Conservation (phyloP, 1,140 invertebrate genomes). For the Aleiodes sp. region DNA sequence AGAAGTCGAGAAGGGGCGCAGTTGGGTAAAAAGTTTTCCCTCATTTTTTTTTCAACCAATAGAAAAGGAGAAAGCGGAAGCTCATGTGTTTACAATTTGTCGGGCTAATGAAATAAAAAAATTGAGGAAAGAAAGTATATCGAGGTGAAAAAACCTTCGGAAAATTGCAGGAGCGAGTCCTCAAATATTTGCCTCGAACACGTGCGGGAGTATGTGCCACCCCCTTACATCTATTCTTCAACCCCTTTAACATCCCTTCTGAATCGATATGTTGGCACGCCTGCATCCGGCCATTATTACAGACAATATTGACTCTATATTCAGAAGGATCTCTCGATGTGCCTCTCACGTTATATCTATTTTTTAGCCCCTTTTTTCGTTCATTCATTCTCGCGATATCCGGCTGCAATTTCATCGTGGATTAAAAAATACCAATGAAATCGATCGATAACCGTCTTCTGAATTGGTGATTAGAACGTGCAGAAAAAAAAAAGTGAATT, state of each 20-base stretch:
- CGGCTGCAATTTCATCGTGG: neutral
- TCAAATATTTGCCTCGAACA: constrained; percentile 34
- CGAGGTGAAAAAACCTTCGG: neutral
- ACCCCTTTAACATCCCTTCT: neutral
- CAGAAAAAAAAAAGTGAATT: neutral
- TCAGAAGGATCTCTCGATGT: neutral
- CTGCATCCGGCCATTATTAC: constrained; percentile 29
- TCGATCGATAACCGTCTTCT: neutral
- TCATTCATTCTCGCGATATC: neutral
- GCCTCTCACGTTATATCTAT: neutral
- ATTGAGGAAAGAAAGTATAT: constrained; percentile 8
- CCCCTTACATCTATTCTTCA: neutral
- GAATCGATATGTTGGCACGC: constrained; percentile 29
- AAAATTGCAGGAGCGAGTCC: constrained; percentile 23
- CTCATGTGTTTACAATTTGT: neutral
- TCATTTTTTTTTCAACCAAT: neutral
- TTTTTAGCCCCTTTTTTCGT: too few relatives aligned
- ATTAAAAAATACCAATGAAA: neutral
- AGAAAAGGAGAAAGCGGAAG: neutral
- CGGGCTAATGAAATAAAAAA: neutral
- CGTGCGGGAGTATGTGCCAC: constrained; percentile 2
- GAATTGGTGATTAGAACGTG: neutral
- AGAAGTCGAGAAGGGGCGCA: too few relatives aligned
- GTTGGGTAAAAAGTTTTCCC: neutral
- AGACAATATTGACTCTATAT: constrained; percentile 34